A percentile compares a stretch with the other conserved stretches of the same genome.
These are phyloP conservation scores for Holothuria scabra DNA, from an alignment of 53 echinoderm and acorn worm genomes.

Conservation along the genomic window DNA sequence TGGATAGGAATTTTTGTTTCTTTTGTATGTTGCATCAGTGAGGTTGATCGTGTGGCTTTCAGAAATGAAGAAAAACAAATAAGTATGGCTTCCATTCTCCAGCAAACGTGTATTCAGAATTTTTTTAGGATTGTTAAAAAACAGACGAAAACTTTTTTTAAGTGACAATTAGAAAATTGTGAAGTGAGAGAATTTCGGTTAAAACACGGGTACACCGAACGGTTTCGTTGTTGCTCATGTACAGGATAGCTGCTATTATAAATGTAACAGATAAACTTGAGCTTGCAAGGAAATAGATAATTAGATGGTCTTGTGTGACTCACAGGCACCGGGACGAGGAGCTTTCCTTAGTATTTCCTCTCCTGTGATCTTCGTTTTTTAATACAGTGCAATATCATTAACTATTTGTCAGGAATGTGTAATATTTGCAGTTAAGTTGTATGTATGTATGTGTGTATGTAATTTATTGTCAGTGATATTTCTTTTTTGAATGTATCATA, in stretches of 20 bases:
- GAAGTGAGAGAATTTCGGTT: conserved; percentile 14
- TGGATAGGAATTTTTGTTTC: not conserved
- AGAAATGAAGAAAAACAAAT: conserved; percentile 19
- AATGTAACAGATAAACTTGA: too few relatives aligned
- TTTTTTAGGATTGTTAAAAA: conserved; percentile 29
- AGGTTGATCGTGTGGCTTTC: conserved; percentile 31
- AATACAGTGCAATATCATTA: conserved; percentile 34
- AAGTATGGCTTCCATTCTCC: conserved; percentile 41
- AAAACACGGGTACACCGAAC: conserved; percentile 31
- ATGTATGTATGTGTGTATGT: too few relatives aligned
- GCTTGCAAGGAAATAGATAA: too few relatives aligned
- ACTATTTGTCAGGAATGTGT: conserved; percentile 30
- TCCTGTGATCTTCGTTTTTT: not conserved
- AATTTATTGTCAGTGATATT: conserved; percentile 10
- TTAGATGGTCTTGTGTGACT: too few relatives aligned
- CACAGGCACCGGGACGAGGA: too few relatives aligned
- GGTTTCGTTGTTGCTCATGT: too few relatives aligned
- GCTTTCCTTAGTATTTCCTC: too few relatives aligned
- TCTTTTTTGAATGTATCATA: conserved; percentile 2
- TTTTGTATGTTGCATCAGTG: conserved; percentile 4
- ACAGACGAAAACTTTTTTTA: conserved; percentile 1
- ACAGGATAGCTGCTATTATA: too few relatives aligned
- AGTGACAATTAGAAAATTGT: conserved; percentile 7
- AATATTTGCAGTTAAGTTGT: conserved; percentile 25
- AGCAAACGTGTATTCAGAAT: conserved; percentile 46